Evolutionary conservation across 2,113 vertebrate species (phyloP).

Genomic region (Sclerurus mexicanus): DNA sequence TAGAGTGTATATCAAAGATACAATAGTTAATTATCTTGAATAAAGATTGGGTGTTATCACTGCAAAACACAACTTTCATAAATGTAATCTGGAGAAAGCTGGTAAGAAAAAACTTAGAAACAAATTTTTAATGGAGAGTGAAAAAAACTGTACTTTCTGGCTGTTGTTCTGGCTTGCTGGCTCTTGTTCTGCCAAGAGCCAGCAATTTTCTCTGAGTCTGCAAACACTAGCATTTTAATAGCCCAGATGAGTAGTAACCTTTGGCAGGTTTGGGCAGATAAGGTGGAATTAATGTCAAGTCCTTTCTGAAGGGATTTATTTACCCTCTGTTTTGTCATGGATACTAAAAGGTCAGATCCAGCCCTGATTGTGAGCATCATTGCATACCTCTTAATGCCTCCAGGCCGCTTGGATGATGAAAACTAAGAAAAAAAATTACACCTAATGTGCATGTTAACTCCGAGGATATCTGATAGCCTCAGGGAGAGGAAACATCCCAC

Average conservation of each 20-base stretch:
- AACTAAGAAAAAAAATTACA: not conserved
- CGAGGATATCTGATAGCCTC: not conserved
- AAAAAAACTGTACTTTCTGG: not conserved
- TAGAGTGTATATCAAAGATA: not conserved
- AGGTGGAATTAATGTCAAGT: not conserved
- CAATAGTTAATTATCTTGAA: not conserved
- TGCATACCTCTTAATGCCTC: not conserved
- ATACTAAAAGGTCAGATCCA: not conserved
- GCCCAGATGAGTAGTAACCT: not conserved
- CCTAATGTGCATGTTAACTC: not conserved
- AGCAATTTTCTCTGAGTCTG: not conserved
- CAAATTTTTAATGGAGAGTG: not conserved
- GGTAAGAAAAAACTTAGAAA: not conserved
- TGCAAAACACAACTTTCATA: not conserved
- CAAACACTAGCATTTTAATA: not conserved
- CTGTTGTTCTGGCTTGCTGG: not conserved
- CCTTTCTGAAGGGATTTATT: not conserved
- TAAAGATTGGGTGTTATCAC: not conserved
- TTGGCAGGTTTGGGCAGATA: not conserved
- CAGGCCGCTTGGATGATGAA: not conserved
- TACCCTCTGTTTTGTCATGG: not conserved
- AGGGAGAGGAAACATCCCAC: not conserved
- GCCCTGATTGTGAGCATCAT: not conserved
- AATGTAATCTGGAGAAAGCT: not conserved
- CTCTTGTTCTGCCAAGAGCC: not conserved